Evolutionary conservation across 2,113 vertebrate species (phyloP).

Genomic region (Macroglossus sobrinus): DNA sequence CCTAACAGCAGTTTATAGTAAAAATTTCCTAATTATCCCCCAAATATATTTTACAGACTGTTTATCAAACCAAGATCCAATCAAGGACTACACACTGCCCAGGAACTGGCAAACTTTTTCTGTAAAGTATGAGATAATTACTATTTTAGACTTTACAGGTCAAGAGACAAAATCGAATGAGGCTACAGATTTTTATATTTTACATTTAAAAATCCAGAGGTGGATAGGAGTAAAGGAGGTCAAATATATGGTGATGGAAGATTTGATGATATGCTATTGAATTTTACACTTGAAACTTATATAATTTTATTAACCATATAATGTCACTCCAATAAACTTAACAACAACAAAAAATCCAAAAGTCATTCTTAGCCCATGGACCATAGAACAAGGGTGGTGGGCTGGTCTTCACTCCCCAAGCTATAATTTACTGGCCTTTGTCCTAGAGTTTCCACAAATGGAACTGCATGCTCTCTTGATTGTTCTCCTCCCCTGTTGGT

Average conservation of each 20-base stretch:
- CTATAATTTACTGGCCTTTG: not conserved
- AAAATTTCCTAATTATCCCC: not conserved
- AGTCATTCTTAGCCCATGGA: not conserved
- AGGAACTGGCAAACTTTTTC: not conserved
- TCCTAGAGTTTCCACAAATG: not conserved
- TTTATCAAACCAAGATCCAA: not conserved
- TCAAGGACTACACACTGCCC: not conserved
- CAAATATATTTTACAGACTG: not conserved
- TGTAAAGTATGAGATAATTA: not conserved
- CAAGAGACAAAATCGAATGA: not conserved
- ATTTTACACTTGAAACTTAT: too few relatives aligned
- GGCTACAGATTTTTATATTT: not conserved
- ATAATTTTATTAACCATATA: too few relatives aligned
- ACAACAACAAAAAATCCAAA: not conserved
- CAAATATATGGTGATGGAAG: too few relatives aligned
- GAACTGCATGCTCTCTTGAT: not conserved
- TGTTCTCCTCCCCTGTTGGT: not conserved
- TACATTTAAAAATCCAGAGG: not conserved
- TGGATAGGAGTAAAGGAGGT: too few relatives aligned
- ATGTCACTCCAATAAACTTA: too few relatives aligned
- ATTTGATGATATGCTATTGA: too few relatives aligned
- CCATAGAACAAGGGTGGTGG: not conserved
- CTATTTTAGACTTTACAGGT: not conserved
- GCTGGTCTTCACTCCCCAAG: not conserved
- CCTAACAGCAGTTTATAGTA: not conserved